phyloP scores from a whole-genome alignment of 2,113 vertebrate species.

The Regulus satrapa region DNA sequence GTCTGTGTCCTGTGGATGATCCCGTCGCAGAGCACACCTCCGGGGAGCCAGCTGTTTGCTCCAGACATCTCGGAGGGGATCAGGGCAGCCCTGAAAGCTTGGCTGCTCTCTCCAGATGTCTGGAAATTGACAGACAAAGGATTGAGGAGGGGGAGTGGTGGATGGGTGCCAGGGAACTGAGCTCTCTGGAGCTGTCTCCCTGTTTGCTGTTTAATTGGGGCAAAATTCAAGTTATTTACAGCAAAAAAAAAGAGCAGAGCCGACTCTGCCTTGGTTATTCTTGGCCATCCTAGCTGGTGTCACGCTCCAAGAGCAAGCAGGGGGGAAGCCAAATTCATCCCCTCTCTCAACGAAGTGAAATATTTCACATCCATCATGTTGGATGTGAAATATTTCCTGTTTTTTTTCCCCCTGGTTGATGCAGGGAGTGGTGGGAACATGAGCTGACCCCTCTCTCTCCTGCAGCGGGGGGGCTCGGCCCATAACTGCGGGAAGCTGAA shows the following conservation, averaged over 20 bases:
- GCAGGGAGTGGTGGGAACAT: accelerated
- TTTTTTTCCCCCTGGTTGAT: too few species aligned
- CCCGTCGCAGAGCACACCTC: not conserved
- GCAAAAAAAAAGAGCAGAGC: not conserved
- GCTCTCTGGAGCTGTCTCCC: not conserved
- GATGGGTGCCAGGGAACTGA: not conserved
- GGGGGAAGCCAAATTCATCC: not conserved
- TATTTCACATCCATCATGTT: not conserved
- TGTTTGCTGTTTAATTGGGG: not conserved
- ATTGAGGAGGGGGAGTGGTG: not conserved
- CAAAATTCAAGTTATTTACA: conserved; percentile 1
- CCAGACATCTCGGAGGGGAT: not conserved
- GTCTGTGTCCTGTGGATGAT: not conserved
- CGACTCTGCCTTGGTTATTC: not conserved
- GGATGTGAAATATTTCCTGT: accelerated
- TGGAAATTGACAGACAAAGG: not conserved
- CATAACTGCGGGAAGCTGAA: conserved; percentile 94
- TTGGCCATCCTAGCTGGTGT: not conserved
- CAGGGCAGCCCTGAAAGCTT: not conserved
- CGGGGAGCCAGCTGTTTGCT: not conserved
- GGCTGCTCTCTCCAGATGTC: not conserved
- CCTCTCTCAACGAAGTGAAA: not conserved
- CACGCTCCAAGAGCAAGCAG: not conserved
- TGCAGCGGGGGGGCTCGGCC: conserved; percentile 90
- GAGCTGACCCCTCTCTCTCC: not conserved